A percentile compares a stretch with the other conserved stretches of the same genome.
These are phyloP conservation scores for Cuculus canorus DNA, from an alignment of 2,797 vertebrate species.

Conservation along the genomic window DNA sequence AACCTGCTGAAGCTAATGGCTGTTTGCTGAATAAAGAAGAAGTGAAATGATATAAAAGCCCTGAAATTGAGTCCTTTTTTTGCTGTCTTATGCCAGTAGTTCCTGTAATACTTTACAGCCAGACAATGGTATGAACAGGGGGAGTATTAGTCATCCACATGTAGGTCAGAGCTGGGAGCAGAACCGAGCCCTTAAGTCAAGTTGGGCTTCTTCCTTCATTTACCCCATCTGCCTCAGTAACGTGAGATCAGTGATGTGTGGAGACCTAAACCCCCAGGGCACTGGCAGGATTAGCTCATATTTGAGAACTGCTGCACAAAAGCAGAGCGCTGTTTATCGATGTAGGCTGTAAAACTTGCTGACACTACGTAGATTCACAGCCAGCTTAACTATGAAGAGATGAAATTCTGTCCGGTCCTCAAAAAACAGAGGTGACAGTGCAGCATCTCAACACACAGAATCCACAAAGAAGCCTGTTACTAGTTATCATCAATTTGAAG, in stretches of 20 bases:
- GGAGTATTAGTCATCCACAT: neutral
- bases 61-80: conserved; percentile 16
- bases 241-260: conserved; percentile 36
- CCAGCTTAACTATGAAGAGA: conserved; percentile 8
- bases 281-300: conserved; percentile 25
- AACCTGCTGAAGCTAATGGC: conserved; percentile 50
- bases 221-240: conserved; percentile 48
- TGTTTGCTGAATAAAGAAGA: conserved; percentile 49
- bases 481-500: neutral
- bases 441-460: neutral
- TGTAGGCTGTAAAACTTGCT: conserved; percentile 39
- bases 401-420: conserved; percentile 27
- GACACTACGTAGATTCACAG: conserved; percentile 2
- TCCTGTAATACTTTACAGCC: neutral
- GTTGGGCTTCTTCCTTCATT: conserved; percentile 52
- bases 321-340: conserved; percentile 47
- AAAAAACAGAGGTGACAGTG: conserved; percentile 16
- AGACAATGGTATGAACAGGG: neutral
- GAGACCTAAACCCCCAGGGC: conserved; percentile 28
- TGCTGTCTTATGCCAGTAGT: neutral
- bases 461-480: neutral
- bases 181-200: conserved; percentile 15
- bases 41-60: conserved; percentile 28
- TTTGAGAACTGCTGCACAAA: conserved; percentile 23
- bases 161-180: conserved; percentile 22